A percentile compares a stretch with the other conserved stretches of the same genome.
phyloP scores from a whole-genome alignment of 2,113 vertebrate species.

The human (Homo sapiens) region GRCh38 chr9:10723001-10723500 shows the following conservation, averaged over 20 bases:
- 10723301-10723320: background rate
- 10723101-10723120: constrained; percentile 48
- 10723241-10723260: background rate
- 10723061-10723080: constrained; percentile 28
- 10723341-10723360: background rate
- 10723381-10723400: background rate
- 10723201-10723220: background rate
- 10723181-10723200: background rate
- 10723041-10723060: constrained; percentile 61
- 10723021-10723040: constrained; percentile 51
- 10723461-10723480: background rate
- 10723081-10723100: constrained; percentile 53
- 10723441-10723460: background rate
- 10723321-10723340: background rate
- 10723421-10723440: background rate
- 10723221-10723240: background rate
- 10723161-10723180: constrained; percentile 48
- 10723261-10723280: background rate
- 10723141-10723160: constrained; percentile 42
- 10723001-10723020: constrained; percentile 1
- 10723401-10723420: background rate
- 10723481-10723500: background rate
- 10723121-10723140: constrained; percentile 61
- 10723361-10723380: background rate
- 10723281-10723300: background rate